Evolutionary conservation across 2,888 invertebrate species (phyloP).

Genomic region (Ferrisia virgata): DNA sequence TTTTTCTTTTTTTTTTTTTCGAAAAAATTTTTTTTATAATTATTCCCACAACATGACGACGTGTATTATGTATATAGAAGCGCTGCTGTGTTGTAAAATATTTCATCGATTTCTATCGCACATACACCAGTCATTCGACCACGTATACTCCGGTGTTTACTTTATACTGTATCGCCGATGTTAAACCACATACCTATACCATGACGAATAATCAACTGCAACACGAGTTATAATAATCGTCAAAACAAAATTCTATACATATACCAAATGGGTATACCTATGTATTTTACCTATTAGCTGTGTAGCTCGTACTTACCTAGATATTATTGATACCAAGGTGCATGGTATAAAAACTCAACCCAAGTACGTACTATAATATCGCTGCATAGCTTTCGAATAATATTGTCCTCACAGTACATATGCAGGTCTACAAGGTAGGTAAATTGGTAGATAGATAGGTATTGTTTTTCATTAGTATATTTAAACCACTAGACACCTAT

Average conservation of each 20-base stretch:
- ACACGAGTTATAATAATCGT: constrained; percentile 5
- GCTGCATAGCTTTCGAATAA: too few species aligned
- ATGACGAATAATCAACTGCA: constrained; percentile 28
- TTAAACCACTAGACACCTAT: too few species aligned
- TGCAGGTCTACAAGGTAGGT: too few species aligned
- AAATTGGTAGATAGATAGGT: too few species aligned
- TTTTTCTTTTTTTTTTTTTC: neutral
- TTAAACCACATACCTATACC: constrained; percentile 29
- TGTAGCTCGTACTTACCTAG: too few species aligned
- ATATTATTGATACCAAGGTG: too few species aligned
- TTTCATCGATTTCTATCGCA: constrained; percentile 31
- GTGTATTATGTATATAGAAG: neutral
- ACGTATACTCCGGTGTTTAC: constrained; percentile 23
- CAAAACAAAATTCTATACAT: neutral
- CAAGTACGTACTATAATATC: too few species aligned
- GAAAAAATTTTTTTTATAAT: neutral
- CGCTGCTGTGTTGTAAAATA: neutral
- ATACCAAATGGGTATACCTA: neutral
- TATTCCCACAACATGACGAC: neutral
- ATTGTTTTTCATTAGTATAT: too few species aligned
- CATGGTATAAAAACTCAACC: too few species aligned
- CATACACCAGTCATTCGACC: neutral
- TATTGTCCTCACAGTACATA: too few species aligned
- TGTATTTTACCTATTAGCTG: neutral
- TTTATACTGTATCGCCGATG: constrained; percentile 25